phyloP scores from a whole-genome alignment of 1,140 invertebrate genomes.

The Psix sp. region DNA sequence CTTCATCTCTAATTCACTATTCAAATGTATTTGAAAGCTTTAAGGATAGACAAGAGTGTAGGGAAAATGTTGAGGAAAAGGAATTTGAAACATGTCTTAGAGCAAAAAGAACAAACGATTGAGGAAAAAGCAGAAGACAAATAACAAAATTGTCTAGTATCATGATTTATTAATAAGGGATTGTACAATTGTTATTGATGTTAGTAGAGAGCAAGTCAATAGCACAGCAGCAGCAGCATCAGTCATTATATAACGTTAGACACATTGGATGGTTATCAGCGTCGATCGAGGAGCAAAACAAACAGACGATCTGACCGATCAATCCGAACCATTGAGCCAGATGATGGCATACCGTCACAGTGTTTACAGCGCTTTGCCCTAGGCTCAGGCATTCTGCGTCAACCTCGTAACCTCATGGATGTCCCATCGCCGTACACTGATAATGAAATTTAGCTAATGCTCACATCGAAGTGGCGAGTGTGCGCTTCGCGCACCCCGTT shows the following conservation, averaged over 20 bases:
- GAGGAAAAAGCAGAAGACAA: constrained; percentile 10
- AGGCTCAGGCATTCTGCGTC: constrained; percentile 78
- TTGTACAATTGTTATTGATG: constrained; percentile 36
- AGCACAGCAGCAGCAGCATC: background rate
- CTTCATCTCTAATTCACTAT: background rate
- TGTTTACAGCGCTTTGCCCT: constrained; percentile 78
- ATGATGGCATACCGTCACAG: constrained; percentile 75
- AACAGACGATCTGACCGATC: constrained; percentile 5
- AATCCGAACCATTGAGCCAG: constrained; percentile 3
- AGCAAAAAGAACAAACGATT: too few species aligned
- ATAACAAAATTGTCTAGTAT: background rate
- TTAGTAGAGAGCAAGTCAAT: constrained; percentile 19
- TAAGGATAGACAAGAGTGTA: too few species aligned
- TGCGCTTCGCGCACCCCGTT: too few species aligned
- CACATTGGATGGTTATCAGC: too few species aligned
- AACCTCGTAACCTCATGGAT: constrained; percentile 75
- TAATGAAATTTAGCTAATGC: too few species aligned
- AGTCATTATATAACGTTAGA: constrained; percentile 44
- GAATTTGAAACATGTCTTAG: too few species aligned
- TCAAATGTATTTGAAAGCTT: background rate
- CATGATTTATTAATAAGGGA: constrained; percentile 28
- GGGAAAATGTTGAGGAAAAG: too few species aligned
- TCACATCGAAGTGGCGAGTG: too few species aligned
- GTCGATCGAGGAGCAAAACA: constrained; percentile 31
- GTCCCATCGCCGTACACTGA: constrained; percentile 72